phyloP scores from a whole-genome alignment of 1,140 invertebrate species.

The Tribolium castaneum region DNA sequence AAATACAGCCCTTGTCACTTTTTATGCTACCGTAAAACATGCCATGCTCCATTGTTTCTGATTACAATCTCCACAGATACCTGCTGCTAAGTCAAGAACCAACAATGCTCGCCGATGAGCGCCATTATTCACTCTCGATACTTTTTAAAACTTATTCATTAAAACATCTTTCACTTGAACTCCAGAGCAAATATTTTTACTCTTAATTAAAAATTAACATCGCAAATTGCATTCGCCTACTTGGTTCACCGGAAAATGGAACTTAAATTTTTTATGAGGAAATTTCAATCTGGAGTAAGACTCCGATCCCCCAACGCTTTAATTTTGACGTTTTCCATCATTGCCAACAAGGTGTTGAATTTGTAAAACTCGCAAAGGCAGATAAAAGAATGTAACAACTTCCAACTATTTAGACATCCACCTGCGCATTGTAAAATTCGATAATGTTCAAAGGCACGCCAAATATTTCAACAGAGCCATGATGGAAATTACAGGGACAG shows the following conservation, averaged over 20 bases:
- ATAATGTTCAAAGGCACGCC: slow-evolving; percentile 3
- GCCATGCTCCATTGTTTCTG: slow-evolving; percentile 37
- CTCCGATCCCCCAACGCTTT: neutral
- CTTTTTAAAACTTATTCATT: slow-evolving; percentile 1
- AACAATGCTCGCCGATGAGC: neutral
- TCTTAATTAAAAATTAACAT: slow-evolving; percentile 11
- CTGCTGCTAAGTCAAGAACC: slow-evolving; percentile 9
- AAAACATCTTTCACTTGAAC: neutral
- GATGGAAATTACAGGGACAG: slow-evolving; percentile 9
- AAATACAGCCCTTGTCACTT: slow-evolving; percentile 41
- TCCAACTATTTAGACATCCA: neutral
- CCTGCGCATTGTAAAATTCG: neutral
- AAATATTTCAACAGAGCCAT: neutral
- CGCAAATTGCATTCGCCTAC: slow-evolving; percentile 1
- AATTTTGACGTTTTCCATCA: neutral
- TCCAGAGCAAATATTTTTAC: slow-evolving; percentile 1
- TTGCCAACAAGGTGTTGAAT: neutral
- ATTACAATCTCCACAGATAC: slow-evolving; percentile 24
- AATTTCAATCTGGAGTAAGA: neutral
- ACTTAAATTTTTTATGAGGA: slow-evolving; percentile 6
- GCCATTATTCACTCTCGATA: slow-evolving; percentile 11
- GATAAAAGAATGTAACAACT: neutral
- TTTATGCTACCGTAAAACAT: slow-evolving; percentile 38
- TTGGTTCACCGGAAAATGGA: slow-evolving; percentile 4
- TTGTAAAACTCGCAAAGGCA: neutral